Conservation (phyloP, 2,797 vertebrate species). For the Sebastes hubbsi region DNA sequence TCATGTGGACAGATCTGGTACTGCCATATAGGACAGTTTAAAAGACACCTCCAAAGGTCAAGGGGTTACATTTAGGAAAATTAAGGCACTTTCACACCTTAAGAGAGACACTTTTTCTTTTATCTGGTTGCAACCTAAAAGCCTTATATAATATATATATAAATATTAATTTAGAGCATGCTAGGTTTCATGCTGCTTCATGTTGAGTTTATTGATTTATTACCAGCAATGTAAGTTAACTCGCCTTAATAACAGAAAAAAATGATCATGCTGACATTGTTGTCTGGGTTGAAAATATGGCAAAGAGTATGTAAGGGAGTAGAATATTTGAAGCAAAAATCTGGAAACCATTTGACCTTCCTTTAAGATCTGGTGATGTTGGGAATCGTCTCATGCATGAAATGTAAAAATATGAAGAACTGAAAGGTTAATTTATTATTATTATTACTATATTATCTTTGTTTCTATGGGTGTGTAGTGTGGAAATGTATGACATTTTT, state of each 20-base stretch:
- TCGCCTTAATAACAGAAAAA: not conserved
- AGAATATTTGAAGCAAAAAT: not conserved
- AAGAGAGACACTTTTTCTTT: not conserved
- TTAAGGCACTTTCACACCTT: not conserved
- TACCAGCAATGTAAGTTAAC: not conserved
- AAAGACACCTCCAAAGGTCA: not conserved
- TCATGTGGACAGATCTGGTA: slow-evolving; percentile 41
- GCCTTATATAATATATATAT: too few relatives aligned
- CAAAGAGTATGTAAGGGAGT: too few relatives aligned
- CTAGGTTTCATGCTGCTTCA: not conserved
- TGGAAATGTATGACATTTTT: rapidly evolving
- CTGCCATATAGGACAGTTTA: not conserved
- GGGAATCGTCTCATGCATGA: not conserved
- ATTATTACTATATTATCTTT: not conserved
- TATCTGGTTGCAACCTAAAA: not conserved
- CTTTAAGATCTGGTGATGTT: too few relatives aligned
- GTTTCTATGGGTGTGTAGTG: not conserved
- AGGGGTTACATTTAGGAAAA: not conserved
- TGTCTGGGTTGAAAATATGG: not conserved
- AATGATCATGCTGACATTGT: not conserved
- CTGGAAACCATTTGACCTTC: too few relatives aligned
- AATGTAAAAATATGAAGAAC: not conserved
- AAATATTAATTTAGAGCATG: too few relatives aligned
- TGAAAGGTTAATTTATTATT: not conserved
- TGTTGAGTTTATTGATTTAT: not conserved